Conservation (phyloP, 2,113 vertebrate species). For the Collichthys lucidus region DNA sequence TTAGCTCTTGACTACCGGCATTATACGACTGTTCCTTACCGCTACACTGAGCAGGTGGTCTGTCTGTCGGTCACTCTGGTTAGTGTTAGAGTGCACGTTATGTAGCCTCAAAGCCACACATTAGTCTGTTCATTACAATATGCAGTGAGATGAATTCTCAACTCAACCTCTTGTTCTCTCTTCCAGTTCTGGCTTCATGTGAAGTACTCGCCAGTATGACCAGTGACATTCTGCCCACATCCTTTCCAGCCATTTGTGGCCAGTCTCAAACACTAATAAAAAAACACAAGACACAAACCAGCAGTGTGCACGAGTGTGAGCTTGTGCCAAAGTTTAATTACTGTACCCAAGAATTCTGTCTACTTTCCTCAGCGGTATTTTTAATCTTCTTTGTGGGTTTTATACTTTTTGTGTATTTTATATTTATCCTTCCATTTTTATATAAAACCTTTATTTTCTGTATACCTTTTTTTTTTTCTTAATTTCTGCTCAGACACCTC, state of each 20-base stretch:
- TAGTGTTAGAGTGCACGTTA: too few relatives aligned
- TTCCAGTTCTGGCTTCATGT: slow-evolving; percentile 85
- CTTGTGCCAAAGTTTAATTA: slow-evolving; percentile 68
- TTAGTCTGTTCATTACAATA: neutral
- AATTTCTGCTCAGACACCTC: neutral
- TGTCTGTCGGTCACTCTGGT: too few relatives aligned
- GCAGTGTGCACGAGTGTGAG: slow-evolving; percentile 23
- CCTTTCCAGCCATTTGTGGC: slow-evolving; percentile 46
- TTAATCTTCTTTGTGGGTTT: slow-evolving; percentile 51
- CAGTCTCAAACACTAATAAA: slow-evolving; percentile 62
- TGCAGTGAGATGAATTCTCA: neutral
- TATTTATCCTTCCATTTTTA: slow-evolving; percentile 71
- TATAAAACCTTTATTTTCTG: slow-evolving; percentile 35
- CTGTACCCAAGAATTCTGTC: slow-evolving; percentile 32
- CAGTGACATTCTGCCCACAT: slow-evolving; percentile 45
- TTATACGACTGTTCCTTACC: too few relatives aligned
- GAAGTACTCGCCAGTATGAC: slow-evolving; percentile 50
- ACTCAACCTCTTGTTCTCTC: neutral
- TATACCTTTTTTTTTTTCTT: slow-evolving; percentile 15
- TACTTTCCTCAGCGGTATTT: slow-evolving; percentile 48
- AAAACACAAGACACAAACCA: slow-evolving; percentile 34
- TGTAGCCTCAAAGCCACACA: too few relatives aligned
- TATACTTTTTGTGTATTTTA: slow-evolving; percentile 56
- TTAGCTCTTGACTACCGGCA: too few relatives aligned
- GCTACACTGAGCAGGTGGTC: too few relatives aligned